Percentiles rank a stretch among this genome's conserved stretches.
Conservation (phyloP, 2,797 vertebrate genomes). For the Gymnoscopelus microlampas region DNA sequence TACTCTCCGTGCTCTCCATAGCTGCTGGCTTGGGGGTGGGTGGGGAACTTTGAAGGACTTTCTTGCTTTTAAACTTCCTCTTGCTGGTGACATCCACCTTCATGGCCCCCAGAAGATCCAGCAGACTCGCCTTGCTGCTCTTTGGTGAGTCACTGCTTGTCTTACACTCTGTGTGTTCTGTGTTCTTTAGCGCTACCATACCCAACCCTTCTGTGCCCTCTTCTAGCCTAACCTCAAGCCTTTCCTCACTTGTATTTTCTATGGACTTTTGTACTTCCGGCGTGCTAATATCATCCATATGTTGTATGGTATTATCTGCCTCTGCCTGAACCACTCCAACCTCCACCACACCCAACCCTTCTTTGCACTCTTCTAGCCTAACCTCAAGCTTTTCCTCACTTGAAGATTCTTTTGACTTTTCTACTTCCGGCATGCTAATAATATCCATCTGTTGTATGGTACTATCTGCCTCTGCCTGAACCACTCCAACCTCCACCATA, state of each 20-base stretch:
- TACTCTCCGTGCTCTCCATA: slow-evolving; percentile 64
- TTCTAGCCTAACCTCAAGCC: too few species aligned
- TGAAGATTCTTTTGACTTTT: too few species aligned
- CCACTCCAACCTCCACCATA: slow-evolving; percentile 11
- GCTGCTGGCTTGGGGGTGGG: slow-evolving; percentile 15
- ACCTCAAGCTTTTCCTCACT: too few species aligned
- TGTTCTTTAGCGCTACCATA: slow-evolving; percentile 1
- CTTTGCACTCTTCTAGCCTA: slow-evolving; percentile 18
- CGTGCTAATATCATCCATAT: too few species aligned
- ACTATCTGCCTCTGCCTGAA: slow-evolving; percentile 28
- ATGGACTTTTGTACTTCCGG: too few species aligned
- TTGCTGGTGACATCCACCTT: slow-evolving; percentile 87
- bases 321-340: too few species aligned
- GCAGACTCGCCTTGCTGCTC: slow-evolving; percentile 79
- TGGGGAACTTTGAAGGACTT: slow-evolving; percentile 40
- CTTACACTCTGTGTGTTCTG: slow-evolving; percentile 2
- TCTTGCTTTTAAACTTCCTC: slow-evolving; percentile 70
- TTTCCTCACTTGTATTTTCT: too few species aligned
- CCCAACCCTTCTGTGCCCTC: too few species aligned
- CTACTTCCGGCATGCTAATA: too few species aligned
- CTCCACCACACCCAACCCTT: not conserved
- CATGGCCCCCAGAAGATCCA: slow-evolving; percentile 87
- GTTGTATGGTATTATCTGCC: too few species aligned
- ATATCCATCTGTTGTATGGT: too few species aligned
- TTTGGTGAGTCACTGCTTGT: slow-evolving; percentile 6